Evolutionary conservation across 2,888 invertebrate species (phyloP), one percentile per base, ranked within the genome.

Genomic region (Pediacus dermestoides): DNA sequence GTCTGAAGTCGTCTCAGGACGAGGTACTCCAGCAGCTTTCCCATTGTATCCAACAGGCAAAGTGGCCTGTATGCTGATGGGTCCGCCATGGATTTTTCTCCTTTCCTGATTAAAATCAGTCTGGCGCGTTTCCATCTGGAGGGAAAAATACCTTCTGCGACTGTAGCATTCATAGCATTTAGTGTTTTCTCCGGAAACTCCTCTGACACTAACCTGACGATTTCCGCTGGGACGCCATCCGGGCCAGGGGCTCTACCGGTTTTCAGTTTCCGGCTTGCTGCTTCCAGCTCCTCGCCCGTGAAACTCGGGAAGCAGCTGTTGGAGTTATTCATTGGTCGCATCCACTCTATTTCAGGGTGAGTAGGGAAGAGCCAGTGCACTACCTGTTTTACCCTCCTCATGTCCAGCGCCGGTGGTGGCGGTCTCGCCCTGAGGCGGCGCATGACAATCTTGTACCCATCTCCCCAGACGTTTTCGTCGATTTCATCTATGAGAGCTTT

Each of bases 21-120:
- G 7, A 42, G 11, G 6, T 34, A 30, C 31, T 42, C 42, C n/a
- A 22, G 31, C 6, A 42, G 22, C 18, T 42, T 42, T 14, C 13
- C 31, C n/a, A 34, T 4, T 9, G 22, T 21, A 16, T 31, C 26
- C 1, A 34, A 10, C 1, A 37, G 16, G 11, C 37, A 30, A 7
- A 42, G 16, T 1, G 37, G 34, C 7, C 34, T 40, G 12, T 4
- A 2, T 6, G n/a, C 1, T 9, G 9, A 11, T 11, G 10, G 11
- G 11, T 11, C 12, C 11, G n/a, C 10, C 11, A 4, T 21, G 21
- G 21, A 7, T 21, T n/a, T 21, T 21, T 21, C n/a, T 21, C 25
- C 14, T 10, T 34, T 34, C 6, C 11, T 11, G 9, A 34, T 27
- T 11, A 12, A 18, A 9, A 21, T 13, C 13, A 23, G 10, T 10